Conservation (phyloP, 2,113 vertebrate genomes). For the Herpailurus yagouaroundi region DNA sequence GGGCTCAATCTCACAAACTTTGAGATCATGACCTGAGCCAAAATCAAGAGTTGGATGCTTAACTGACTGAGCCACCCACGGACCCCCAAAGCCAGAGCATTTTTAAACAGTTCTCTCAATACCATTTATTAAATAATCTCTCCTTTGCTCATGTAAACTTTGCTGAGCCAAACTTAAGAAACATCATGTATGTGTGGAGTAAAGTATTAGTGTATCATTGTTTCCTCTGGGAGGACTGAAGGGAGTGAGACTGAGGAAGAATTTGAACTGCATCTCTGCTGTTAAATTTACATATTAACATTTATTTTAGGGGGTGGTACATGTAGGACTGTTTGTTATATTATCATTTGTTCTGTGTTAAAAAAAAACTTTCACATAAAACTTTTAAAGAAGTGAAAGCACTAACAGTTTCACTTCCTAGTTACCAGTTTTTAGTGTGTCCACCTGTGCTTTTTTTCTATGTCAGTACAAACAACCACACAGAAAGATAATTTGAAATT, state of each 20-base stretch:
- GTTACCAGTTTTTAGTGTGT: not conserved
- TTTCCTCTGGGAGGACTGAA: conserved; percentile 21
- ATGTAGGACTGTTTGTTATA: not conserved
- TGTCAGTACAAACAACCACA: not conserved
- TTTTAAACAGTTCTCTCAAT: not conserved
- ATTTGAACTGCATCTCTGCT: not conserved
- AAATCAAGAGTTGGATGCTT: too few relatives aligned
- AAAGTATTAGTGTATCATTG: not conserved
- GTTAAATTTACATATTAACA: conserved; percentile 14
- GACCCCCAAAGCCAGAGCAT: not conserved
- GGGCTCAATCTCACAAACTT: too few relatives aligned
- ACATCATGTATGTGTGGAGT: not conserved
- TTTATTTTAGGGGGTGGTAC: not conserved
- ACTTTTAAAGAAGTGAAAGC: conserved; percentile 4
- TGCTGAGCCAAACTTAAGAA: too few relatives aligned
- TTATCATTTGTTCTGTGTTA: not conserved
- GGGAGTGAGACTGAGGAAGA: not conserved
- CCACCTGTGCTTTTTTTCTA: not conserved
- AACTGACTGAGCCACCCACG: too few relatives aligned
- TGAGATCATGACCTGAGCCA: too few relatives aligned
- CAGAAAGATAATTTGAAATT: not conserved
- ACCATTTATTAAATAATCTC: not conserved
- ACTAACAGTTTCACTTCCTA: not conserved
- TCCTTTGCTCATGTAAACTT: not conserved
- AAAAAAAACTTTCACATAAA: not conserved